Base-by-base conservation (phyloP, 2,888 invertebrate species). In the Odontocolon sp. region DNA sequence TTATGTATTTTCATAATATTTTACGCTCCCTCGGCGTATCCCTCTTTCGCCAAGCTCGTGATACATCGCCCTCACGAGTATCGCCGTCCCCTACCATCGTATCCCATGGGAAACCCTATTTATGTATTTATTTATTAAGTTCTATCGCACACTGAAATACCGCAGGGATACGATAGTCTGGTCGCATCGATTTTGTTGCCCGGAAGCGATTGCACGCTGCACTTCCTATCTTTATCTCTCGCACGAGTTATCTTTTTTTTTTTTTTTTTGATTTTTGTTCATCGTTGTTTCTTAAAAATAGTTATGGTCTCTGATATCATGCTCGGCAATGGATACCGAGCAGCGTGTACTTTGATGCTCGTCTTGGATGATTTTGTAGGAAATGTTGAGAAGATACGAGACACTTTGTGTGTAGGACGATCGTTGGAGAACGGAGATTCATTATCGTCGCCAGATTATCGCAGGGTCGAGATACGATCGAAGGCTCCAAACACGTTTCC, bases 1-100 rank as follows among this genome's bases (percentile, higher is more conserved):
- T 83, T 86, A 86, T 80, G 82, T 84, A 85, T 87, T 87, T 87
- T 87, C 83, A 85, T 86, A 84, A 87, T 85, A 85, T 84, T 86
- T 87, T 84, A 85, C 82, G 84, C 76, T 70, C 77, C 70, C 73
- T 63, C 45, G 63, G 67, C 76, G 69, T 81, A 78, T 80, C 80
- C 69, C 73, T 70, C 78, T 42, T 66, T 75, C 47, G 66, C 63
- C 79, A 77, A 79, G 78, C 78, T 72, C 77, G 75, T 78, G 76
- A 59, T 56, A 59, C 61, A 79, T 79, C 69, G 79, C 56, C 26
- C 66, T 47, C 18, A 26, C 47, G 54, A 72, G 77, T 16, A 31
- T 66, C 52, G 52, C 59, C 70, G 70, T 61, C 45, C 61, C 28
- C 36, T 40, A 54, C 40, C 45, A 21, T 47, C 57, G 72, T 36